These are phyloP conservation scores for Okamejei kenojei DNA, from an alignment of 2,797 vertebrate genomes.

Conservation along the genomic window DNA sequence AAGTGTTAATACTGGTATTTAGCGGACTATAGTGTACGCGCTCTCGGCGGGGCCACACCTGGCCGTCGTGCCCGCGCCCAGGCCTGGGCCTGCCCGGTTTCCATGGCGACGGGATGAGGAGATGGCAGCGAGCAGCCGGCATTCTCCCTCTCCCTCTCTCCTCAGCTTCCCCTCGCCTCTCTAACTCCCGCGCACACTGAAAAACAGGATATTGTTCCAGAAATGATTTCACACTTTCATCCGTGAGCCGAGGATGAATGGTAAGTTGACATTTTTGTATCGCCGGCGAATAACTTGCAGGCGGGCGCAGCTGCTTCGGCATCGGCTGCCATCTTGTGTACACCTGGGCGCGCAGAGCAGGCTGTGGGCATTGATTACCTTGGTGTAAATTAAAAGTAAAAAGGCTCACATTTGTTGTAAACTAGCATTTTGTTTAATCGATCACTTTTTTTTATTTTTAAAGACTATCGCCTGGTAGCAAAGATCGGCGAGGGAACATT, in stretches of 20 bases:
- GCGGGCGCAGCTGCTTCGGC: neutral
- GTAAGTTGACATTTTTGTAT: neutral
- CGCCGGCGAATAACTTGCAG: neutral
- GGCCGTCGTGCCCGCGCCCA: neutral
- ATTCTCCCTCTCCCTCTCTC: slow-evolving; percentile 35
- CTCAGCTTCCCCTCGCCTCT: slow-evolving; percentile 29
- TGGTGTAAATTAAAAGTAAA: neutral
- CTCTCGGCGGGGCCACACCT: neutral
- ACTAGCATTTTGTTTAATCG: neutral
- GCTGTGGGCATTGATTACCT: neutral
- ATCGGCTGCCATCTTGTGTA: slow-evolving; percentile 13
- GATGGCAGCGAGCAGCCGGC: neutral
- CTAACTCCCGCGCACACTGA: slow-evolving; percentile 39
- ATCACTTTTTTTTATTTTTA: neutral
- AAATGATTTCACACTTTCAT: slow-evolving; percentile 36
- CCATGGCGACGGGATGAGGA: slow-evolving; percentile 23
- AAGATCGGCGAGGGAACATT: slow-evolving; percentile 83
- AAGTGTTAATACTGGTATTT: slow-evolving; percentile 41
- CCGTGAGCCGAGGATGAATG: neutral
- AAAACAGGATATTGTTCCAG: slow-evolving; percentile 54
- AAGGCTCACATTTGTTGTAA: neutral
- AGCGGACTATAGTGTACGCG: slow-evolving; percentile 39
- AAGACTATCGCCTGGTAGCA: slow-evolving; percentile 72
- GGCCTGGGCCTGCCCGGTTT: neutral
- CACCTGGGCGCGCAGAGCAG: neutral